Evolutionary conservation across 2,797 vertebrate species (phyloP).

Genomic region (Carcharodon carcharias): DNA sequence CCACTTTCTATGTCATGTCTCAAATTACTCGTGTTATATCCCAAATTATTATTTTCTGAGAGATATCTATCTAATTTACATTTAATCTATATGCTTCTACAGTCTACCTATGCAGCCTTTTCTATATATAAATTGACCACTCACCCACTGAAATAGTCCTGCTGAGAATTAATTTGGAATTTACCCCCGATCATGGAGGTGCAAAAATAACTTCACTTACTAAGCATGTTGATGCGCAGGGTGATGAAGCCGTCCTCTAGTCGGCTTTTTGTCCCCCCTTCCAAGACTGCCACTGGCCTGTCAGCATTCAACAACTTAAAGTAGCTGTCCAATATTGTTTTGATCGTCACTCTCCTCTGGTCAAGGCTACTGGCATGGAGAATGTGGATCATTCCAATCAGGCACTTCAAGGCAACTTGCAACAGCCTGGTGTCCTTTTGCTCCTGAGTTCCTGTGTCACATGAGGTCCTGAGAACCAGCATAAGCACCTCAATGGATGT

Average conservation of each 20-base stretch:
- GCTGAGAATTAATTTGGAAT: not conserved
- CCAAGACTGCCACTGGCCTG: constrained; percentile 52
- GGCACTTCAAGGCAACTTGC: constrained; percentile 57
- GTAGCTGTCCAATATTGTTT: constrained; percentile 72
- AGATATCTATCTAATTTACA: not conserved
- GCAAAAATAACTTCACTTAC: constrained; percentile 57
- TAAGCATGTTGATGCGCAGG: constrained; percentile 81
- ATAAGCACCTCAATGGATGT: constrained; percentile 72
- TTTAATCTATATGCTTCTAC: not conserved
- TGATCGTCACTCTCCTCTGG: constrained; percentile 71
- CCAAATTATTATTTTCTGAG: not conserved
- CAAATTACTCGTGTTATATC: not conserved
- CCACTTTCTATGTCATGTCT: not conserved
- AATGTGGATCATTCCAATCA: constrained; percentile 77
- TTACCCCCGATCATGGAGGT: not conserved
- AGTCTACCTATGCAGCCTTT: not conserved
- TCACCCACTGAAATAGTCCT: not conserved
- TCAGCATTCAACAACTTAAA: constrained; percentile 85
- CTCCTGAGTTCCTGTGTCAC: constrained; percentile 45
- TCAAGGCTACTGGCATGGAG: constrained; percentile 73
- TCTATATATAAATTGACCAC: not conserved
- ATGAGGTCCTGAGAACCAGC: constrained; percentile 65
- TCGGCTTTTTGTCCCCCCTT: constrained; percentile 50
- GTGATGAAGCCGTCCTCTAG: constrained; percentile 65
- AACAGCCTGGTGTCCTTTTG: constrained; percentile 53